phyloP scores from a whole-genome alignment of 2,888 invertebrate species.

The Ecdyonurus torrentis region DNA sequence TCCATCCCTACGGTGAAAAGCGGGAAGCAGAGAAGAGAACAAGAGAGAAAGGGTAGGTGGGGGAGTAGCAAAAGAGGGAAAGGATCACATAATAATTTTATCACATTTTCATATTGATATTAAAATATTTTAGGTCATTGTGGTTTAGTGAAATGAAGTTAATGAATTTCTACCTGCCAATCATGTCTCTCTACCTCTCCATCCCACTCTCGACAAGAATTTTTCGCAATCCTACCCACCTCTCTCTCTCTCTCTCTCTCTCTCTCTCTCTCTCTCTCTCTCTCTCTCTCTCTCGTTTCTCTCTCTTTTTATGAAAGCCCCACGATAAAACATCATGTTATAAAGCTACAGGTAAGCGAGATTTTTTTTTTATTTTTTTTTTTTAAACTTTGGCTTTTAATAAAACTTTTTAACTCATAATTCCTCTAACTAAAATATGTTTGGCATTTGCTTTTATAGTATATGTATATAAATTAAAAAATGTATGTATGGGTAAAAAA shows the following conservation, averaged over 20 bases:
- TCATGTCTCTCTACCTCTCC: constrained; percentile 12
- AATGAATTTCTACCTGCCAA: constrained; percentile 18
- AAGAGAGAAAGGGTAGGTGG: not conserved
- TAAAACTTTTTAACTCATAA: constrained; percentile 17
- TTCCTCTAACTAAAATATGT: constrained; percentile 17
- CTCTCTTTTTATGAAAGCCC: not conserved
- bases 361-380: not conserved
- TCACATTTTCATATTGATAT: constrained; percentile 16
- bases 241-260: not conserved
- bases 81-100: constrained; percentile 12
- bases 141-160: constrained; percentile 17
- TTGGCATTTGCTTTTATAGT: constrained; percentile 17
- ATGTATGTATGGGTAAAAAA: not conserved
- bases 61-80: not conserved
- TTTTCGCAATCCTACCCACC: not conserved
- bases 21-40: not conserved
- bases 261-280: not conserved
- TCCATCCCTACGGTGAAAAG: not conserved
- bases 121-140: constrained; percentile 17
- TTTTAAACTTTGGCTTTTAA: constrained; percentile 16
- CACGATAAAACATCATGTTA: not conserved
- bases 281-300: not conserved
- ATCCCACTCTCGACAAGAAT: not conserved
- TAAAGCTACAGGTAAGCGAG: constrained; percentile 1
- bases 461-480: not conserved